Base-by-base conservation (phyloP, 2,797 vertebrate genomes). In the Gymnodraco acuticeps region DNA sequence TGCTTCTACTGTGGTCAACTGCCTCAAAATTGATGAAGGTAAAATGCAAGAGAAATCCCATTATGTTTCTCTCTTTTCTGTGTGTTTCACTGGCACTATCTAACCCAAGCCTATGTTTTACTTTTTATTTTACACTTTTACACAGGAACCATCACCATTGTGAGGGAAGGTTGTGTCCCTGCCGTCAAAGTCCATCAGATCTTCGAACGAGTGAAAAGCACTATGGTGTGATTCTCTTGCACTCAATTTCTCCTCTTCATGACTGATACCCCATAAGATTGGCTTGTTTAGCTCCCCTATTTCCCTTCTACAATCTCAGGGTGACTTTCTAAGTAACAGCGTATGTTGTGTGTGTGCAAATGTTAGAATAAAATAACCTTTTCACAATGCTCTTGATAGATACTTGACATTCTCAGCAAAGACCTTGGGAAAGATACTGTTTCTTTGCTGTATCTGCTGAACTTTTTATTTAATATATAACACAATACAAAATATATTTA, bases 1-100 rank as follows among this genome's bases (percentile, higher is more conserved):
- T 79, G 96, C 93, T 0, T 98, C 97, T 31, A 97, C 97, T 0
- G 94, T 97, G 48, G 95, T 98, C 81, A 96, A 96, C 92, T 98
- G 97, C 87, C 91, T 95, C 0, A 94, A 90, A 79, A 96, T 97
- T 62, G 93, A 98, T 85, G 95, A 96, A 94, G 95, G 96, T 97
- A 91, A 38, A 64, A 59, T 0, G 0, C 23, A 54, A 19, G 41
- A 16, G 64, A 31, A n/a, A 51, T 51, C 8, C 19, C 1, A 17
- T 2, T 8, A 31, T 5, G 4, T 23, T 27, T 54, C 7, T 20
- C 0, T 11, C 55, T 38, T 46, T 11, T 51, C 4, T 64, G 5
- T 53, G 15, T 52, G 4, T 61, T 81, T 72, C 33, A 51, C 2
- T 16, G 5, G 1, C 20, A 15, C 5, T 31, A 15, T 63, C 13